A percentile compares a stretch with the other conserved stretches of the same genome.
These are phyloP conservation scores for Ptychochromis oligacanthus DNA, from an alignment of 2,113 vertebrate genomes.

Conservation along the genomic window DNA sequence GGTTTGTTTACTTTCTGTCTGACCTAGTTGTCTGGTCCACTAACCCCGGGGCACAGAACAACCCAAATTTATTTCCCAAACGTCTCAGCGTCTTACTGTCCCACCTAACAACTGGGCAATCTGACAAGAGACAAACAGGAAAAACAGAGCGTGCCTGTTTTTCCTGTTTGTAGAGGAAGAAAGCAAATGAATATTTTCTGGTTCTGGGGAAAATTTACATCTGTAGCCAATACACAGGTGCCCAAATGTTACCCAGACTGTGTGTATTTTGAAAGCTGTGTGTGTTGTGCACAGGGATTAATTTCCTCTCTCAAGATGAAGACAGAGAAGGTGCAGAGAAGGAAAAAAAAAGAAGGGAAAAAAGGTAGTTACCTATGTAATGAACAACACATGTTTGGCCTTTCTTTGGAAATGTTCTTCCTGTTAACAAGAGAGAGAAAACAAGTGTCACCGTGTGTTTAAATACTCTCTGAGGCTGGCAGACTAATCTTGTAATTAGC, in stretches of 20 bases:
- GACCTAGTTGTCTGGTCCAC: slow-evolving; percentile 70
- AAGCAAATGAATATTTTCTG: not conserved
- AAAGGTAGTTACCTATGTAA: slow-evolving; percentile 90
- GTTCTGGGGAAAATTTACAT: not conserved
- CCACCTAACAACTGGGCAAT: slow-evolving; percentile 32
- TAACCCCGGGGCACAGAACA: slow-evolving; percentile 52
- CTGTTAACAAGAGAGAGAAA: slow-evolving; percentile 77
- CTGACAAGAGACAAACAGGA: slow-evolving; percentile 45
- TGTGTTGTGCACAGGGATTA: not conserved
- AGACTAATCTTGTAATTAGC: not conserved
- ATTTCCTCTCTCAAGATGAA: slow-evolving; percentile 11
- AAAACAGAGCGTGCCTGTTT: not conserved
- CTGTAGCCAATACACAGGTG: not conserved
- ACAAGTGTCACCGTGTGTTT: slow-evolving; percentile 31
- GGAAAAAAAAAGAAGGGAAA: not conserved
- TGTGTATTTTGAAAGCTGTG: not conserved
- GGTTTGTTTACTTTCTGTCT: slow-evolving; percentile 79
- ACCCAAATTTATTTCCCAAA: slow-evolving; percentile 61
- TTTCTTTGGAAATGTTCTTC: slow-evolving; percentile 98
- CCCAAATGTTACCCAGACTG: not conserved
- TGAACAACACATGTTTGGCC: slow-evolving; percentile 97
- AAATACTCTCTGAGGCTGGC: not conserved
- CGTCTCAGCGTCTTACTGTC: slow-evolving; percentile 27
- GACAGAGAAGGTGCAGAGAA: slow-evolving; percentile 22
- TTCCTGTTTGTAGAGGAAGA: too few relatives aligned